Base-by-base conservation (phyloP, 2,113 vertebrate genomes). In the Sinocyclocheilus anshuiensis region DNA sequence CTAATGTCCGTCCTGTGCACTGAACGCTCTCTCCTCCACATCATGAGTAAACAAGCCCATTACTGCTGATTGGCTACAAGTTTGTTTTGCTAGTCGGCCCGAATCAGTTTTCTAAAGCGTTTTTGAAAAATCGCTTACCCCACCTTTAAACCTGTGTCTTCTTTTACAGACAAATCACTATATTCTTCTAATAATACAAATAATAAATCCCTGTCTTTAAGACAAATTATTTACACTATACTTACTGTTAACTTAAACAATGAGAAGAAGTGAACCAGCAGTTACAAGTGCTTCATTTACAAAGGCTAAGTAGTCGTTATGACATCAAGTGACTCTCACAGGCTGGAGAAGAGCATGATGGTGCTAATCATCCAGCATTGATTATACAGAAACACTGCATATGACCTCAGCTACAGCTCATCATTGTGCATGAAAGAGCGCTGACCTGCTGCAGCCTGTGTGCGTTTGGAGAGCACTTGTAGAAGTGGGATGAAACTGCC, bases 291-390 rank as follows among this genome's bases (percentile, higher is more conserved):
- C 81, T 78, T 78, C 22, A 81, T 85, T 36, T 48, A n/a, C 55
- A 39, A 79, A 61, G 36, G 76, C 63, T 61, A 36, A 76, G 29
- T 74, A 71, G 69, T 67, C 59, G 50, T 88, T 81, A 84, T 71
- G 50, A 81, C 42, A 77, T 89, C 83, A 85, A 85, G 72, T n/a
- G 77, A 61, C 78, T 76, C 88, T 84, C 22, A 72, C 11, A 2
- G 53, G 20, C 26, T 81, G 78, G 82, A 85, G 61, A 71, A 89
- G 82, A 72, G 83, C 50, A 36, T 80, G 45, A 67, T 69, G 72
- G 83, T 84, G 59, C 36, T 85, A 87, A 80, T 85, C 39, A 81
- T 75, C 77, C 67, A 7, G 22, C 65, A 42, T 29, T 77, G 81
- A 86, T 86, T 77, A 84, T 77, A 61, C 82, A 72, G 72, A 63